These are phyloP conservation scores for Euleptes europaea DNA, from an alignment of 2,113 vertebrate species.

Conservation along the genomic window DNA sequence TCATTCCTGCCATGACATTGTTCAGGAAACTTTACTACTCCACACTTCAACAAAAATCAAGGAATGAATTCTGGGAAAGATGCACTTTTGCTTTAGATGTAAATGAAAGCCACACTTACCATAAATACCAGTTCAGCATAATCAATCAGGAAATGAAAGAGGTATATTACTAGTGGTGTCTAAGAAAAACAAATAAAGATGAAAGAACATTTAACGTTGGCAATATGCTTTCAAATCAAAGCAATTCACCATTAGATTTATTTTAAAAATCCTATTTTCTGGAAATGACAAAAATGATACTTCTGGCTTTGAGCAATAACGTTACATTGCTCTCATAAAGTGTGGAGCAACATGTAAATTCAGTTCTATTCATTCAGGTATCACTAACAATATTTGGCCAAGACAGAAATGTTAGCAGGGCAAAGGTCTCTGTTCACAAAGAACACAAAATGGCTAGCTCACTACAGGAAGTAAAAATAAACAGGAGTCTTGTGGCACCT, in stretches of 20 bases:
- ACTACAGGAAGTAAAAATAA: too few relatives aligned
- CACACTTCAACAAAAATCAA: not conserved
- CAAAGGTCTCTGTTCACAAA: not conserved
- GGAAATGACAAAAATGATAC: not conserved
- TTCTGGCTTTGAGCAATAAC: not conserved
- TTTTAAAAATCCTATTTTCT: not conserved
- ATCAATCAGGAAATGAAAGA: constrained; percentile 96
- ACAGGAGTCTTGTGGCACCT: too few relatives aligned
- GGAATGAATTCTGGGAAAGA: not conserved
- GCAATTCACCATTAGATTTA: not conserved
- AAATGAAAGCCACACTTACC: constrained; percentile 77
- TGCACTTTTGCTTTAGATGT: not conserved
- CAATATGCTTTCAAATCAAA: not conserved
- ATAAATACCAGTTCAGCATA: constrained; percentile 96
- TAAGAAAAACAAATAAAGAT: constrained; percentile 67
- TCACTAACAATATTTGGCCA: not conserved
- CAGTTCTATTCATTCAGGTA: not conserved
- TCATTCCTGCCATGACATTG: not conserved
- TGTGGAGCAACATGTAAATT: not conserved
- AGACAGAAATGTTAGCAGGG: not conserved
- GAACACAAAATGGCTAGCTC: too few relatives aligned
- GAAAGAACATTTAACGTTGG: constrained; percentile 34
- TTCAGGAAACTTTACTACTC: not conserved
- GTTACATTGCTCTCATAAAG: not conserved
- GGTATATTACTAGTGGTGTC: constrained; percentile 95